phyloP scores from a whole-genome alignment of 2,888 invertebrate species.

The Listrodromus nycthemerus region DNA sequence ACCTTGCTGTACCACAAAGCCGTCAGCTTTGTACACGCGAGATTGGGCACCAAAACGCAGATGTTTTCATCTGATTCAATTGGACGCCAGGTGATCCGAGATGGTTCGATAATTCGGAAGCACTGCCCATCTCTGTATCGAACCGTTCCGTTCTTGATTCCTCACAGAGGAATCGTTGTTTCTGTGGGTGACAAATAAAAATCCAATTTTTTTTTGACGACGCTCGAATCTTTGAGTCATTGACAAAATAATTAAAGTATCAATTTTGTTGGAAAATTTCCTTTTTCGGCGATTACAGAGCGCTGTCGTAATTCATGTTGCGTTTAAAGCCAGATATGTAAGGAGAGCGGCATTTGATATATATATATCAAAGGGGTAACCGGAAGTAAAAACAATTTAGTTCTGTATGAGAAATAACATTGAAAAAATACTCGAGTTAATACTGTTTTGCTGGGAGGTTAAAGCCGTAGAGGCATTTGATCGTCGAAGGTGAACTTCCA shows the following conservation, averaged over 20 bases:
- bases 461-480: slow-evolving; percentile 12
- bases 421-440: neutral
- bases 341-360: neutral
- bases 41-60: slow-evolving; percentile 69
- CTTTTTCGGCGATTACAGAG: too few relatives aligned
- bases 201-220: neutral
- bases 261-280: neutral
- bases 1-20: slow-evolving; percentile 36
- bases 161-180: slow-evolving; percentile 4
- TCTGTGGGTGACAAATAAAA: neutral
- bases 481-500: slow-evolving; percentile 30
- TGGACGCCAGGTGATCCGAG: slow-evolving; percentile 80
- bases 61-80: slow-evolving; percentile 68
- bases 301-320: too few relatives aligned
- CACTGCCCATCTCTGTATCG: slow-evolving; percentile 56
- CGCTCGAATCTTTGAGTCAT: neutral
- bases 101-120: slow-evolving; percentile 80
- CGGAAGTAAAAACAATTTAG: neutral
- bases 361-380: neutral
- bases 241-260: neutral
- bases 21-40: slow-evolving; percentile 53
- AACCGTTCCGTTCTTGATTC: slow-evolving; percentile 33
- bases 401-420: neutral
- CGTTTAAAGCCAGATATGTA: too few relatives aligned
- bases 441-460: neutral